Evolutionary conservation across 1,140 invertebrate species (phyloP).

Genomic region (Drosophila santomea): DNA sequence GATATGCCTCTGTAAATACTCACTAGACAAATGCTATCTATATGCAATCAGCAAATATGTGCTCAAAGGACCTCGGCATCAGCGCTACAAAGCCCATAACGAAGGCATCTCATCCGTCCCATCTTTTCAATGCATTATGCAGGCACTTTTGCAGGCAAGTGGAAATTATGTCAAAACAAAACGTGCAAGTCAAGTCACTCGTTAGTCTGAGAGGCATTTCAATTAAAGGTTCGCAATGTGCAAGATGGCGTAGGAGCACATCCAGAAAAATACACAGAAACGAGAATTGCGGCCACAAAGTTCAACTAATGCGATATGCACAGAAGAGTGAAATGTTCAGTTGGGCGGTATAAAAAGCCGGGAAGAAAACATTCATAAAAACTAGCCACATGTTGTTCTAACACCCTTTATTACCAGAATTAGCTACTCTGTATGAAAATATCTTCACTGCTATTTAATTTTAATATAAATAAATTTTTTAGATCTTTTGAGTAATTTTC

Average conservation of each 20-base stretch:
- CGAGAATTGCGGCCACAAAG: constrained; percentile 47
- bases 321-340: constrained; percentile 12
- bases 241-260: constrained; percentile 13
- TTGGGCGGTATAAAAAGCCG: not conserved
- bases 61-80: constrained; percentile 27
- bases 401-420: no score
- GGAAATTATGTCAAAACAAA: constrained; percentile 80
- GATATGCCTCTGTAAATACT: constrained; percentile 52
- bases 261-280: constrained; percentile 29
- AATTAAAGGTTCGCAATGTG: constrained; percentile 56
- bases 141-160: constrained; percentile 66
- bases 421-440: not conserved
- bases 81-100: constrained; percentile 1
- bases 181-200: constrained; percentile 64
- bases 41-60: constrained; percentile 80
- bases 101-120: constrained; percentile 7
- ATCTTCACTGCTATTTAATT: no score
- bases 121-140: constrained; percentile 59
- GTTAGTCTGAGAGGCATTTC: constrained; percentile 59
- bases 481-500: no score
- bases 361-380: not conserved
- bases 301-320: constrained; percentile 72
- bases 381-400: no score
- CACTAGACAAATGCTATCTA: constrained; percentile 69
- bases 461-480: no score